Base-by-base conservation (phyloP, 2,888 invertebrate species). In the Chalcosyrphus nemorum region DNA sequence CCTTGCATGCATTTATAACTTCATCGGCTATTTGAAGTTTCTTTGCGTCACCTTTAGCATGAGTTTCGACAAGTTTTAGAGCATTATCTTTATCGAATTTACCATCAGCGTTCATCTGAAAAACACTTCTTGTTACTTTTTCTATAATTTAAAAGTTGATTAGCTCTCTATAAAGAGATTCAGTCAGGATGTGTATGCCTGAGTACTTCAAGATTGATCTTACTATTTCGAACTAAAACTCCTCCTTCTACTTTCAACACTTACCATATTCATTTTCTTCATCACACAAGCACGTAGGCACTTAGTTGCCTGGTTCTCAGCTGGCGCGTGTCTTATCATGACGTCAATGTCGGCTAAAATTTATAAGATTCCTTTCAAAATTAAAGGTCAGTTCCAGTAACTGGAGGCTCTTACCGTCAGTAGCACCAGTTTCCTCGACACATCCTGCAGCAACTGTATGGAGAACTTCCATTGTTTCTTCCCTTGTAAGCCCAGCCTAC, bases 241-340 rank as follows among this genome's bases (percentile, higher is more conserved):
- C n/a, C n/a, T n/a, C n/a, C n/a, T n/a, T n/a, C n/a, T n/a, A n/a
- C n/a, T n/a, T n/a, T n/a, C 41, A 13, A 24, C 17, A 87, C 89
- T 86, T 87, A 92, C 92, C 54, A 90, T 86, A 6, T 88, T 87
- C 6, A 90, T 87, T 86, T 90, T 89, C 80, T 90, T 89, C 87
- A 91, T 87, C 17, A 90, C 66, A 75, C 92, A 92, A 45, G 90
- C 88, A 2, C 88, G 88, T 66, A 92, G 81, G 61, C 92, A 92
- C 81, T 91, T 91, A 11, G 87, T 89, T 54, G 89, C 89, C 4
- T 72, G 86, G 5, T 87, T 87, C 3, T 71, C 80, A 15, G 89
- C 87, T 0, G 87, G 74, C 50, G 88, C 86, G 56, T 89, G 87
- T 19, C 88, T 87, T 13, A 89, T 63, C 86, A 92, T 77, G 4